Evolutionary conservation across 2,797 vertebrate genomes (phyloP).

Genomic region (Halcyon chelicuti): DNA sequence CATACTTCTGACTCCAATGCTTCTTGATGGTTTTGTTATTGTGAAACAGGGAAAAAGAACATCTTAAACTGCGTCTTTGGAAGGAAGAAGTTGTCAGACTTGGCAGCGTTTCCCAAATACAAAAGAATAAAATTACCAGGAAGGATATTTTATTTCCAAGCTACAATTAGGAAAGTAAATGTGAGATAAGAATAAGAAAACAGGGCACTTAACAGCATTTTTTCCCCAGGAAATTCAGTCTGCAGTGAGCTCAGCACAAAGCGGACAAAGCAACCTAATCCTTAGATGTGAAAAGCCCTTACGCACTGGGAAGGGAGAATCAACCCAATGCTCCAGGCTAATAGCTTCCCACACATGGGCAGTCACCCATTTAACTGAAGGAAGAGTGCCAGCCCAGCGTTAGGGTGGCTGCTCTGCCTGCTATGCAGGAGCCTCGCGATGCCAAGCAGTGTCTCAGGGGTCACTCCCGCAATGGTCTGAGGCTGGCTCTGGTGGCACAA

Average conservation of each 20-base stretch:
- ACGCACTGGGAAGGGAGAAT: neutral
- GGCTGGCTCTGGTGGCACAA: neutral
- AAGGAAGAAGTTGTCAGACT: slow-evolving; percentile 40
- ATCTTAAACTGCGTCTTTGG: neutral
- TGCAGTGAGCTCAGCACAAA: neutral
- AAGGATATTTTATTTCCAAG: slow-evolving; percentile 50
- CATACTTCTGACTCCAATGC: slow-evolving; percentile 31
- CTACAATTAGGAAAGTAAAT: slow-evolving; percentile 36
- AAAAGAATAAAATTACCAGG: slow-evolving; percentile 61
- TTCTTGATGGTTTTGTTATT: slow-evolving; percentile 43
- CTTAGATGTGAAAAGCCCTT: neutral
- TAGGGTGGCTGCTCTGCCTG: rapidly evolving
- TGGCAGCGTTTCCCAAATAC: slow-evolving; percentile 45
- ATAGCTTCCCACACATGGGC: neutral
- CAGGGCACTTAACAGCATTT: neutral
- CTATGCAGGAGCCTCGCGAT: neutral
- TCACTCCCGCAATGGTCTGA: neutral
- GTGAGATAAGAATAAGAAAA: slow-evolving; percentile 24
- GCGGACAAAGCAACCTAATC: neutral
- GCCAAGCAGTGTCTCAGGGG: neutral
- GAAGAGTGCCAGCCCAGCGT: neutral
- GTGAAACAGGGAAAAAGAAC: neutral
- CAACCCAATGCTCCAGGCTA: neutral
- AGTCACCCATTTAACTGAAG: neutral
- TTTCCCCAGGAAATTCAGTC: neutral